A percentile compares a stretch with the other conserved stretches of the same genome.
These are phyloP conservation scores for Latrodectus elegans DNA, from an alignment of 2,888 invertebrate species.

Conservation along the genomic window DNA sequence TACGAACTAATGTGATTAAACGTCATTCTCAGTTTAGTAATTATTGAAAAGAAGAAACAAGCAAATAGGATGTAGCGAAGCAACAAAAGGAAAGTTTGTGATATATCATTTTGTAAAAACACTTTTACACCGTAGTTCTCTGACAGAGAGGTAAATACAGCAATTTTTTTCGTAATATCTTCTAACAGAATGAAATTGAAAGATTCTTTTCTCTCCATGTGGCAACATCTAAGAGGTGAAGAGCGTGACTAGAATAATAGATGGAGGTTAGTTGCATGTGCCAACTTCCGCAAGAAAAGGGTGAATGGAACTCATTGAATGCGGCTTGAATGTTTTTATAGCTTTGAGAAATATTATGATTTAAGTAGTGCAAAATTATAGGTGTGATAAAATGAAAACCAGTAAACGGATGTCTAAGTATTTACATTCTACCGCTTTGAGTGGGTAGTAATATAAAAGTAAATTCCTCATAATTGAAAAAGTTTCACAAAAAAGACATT, in stretches of 20 bases:
- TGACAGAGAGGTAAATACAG: neutral
- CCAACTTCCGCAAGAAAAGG: constrained; percentile 16
- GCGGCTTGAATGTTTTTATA: neutral
- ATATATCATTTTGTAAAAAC: neutral
- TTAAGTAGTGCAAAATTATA: neutral
- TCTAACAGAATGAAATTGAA: neutral
- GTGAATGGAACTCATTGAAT: constrained; percentile 7
- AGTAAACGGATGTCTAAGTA: neutral
- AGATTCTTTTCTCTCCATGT: neutral
- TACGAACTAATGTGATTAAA: neutral
- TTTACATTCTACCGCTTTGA: no score
- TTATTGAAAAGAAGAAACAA: neutral
- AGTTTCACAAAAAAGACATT: no score
- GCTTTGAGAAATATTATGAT: neutral
- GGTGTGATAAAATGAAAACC: neutral
- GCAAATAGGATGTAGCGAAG: neutral
- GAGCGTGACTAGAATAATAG: constrained; percentile 1
- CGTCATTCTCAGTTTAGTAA: constrained; percentile 1
- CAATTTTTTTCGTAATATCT: neutral
- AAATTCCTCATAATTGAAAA: no score
- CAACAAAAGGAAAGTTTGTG: neutral
- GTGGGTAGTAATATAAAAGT: no score
- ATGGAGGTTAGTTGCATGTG: constrained; percentile 1
- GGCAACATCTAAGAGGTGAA: constrained; percentile 2
- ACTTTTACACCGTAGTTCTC: neutral